Conservation (phyloP, 1,140 invertebrate genomes). For the Globodera rostochiensis region DNA sequence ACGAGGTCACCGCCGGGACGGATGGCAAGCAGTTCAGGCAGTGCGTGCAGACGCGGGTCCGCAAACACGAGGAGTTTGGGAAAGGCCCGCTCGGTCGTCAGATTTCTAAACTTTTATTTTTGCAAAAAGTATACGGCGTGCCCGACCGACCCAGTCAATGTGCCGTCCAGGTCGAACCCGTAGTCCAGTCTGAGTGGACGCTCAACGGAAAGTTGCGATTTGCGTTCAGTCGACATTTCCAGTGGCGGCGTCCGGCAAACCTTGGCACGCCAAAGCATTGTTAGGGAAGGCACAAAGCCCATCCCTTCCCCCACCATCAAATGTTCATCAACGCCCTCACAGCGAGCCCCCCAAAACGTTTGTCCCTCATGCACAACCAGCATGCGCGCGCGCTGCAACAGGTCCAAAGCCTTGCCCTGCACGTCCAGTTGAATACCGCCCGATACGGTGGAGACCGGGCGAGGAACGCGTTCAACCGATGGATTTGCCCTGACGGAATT, state of each 20-base stretch:
- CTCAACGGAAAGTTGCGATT: constrained; percentile 31
- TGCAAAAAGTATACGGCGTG: constrained; percentile 26
- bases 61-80: constrained; percentile 46
- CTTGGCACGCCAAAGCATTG: background rate
- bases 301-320: constrained; percentile 39
- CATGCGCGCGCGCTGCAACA: constrained; percentile 54
- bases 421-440: constrained; percentile 56
- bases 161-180: constrained; percentile 59
- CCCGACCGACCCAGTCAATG: constrained; percentile 39
- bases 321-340: constrained; percentile 47
- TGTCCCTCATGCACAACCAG: constrained; percentile 50
- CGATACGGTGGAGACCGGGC: constrained; percentile 47
- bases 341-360: constrained; percentile 41
- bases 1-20: constrained; percentile 52
- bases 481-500: constrained; percentile 52
- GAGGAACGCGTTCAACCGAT: constrained; percentile 41
- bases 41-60: constrained; percentile 29
- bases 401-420: constrained; percentile 46
- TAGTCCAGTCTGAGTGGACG: constrained; percentile 46
- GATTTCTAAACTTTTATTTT: constrained; percentile 38
- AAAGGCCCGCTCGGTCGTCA: constrained; percentile 41
- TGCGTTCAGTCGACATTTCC: constrained; percentile 49
- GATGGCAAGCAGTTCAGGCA: constrained; percentile 32
- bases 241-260: constrained; percentile 52
- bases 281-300: background rate